A percentile compares a stretch with the other conserved stretches of the same genome.
Conservation (phyloP, 2,888 invertebrate species). For the Dascillus cervinus region DNA sequence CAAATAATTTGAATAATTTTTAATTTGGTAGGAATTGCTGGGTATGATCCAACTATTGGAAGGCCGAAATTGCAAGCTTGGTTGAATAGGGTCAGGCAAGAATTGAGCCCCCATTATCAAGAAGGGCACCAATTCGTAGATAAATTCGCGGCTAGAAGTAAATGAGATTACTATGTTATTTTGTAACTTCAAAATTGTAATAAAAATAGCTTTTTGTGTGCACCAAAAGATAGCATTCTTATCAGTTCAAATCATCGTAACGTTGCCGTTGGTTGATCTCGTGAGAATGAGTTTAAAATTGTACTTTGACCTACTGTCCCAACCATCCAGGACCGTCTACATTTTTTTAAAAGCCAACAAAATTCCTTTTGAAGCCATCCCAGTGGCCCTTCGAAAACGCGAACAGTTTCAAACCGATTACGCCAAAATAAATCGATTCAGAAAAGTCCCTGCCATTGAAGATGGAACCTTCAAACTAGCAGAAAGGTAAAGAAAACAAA, state of each 20-base stretch:
- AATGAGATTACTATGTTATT: conserved; percentile 43
- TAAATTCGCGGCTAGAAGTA: conserved; percentile 23
- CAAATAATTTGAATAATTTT: too few relatives aligned
- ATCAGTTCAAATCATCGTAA: too few relatives aligned
- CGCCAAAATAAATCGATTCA: conserved; percentile 45
- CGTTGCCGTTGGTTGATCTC: too few relatives aligned
- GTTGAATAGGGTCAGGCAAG: conserved; percentile 54
- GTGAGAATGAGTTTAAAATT: too few relatives aligned
- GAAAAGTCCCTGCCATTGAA: conserved; percentile 50
- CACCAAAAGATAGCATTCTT: too few relatives aligned
- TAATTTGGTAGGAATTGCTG: conserved; percentile 54
- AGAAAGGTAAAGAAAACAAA: too few relatives aligned
- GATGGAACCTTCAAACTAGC: conserved; percentile 48
- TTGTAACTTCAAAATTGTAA: conserved; percentile 45
- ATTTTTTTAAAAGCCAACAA: conserved; percentile 59
- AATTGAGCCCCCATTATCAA: conserved; percentile 57
- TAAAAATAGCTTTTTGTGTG: conserved; percentile 43
- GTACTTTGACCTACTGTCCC: conserved; percentile 69
- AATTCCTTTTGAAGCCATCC: conserved; percentile 54
- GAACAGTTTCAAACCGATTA: conserved; percentile 46
- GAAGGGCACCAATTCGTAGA: conserved; percentile 45
- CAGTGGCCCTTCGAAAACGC: too few relatives aligned
- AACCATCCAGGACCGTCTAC: conserved; percentile 64
- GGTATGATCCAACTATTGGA: conserved; percentile 55
- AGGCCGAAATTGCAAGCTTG: conserved; percentile 56